Evolutionary conservation across 2,888 invertebrate genomes (phyloP), one percentile per base, ranked within the genome.

Genomic region (Tethea ocularis): DNA sequence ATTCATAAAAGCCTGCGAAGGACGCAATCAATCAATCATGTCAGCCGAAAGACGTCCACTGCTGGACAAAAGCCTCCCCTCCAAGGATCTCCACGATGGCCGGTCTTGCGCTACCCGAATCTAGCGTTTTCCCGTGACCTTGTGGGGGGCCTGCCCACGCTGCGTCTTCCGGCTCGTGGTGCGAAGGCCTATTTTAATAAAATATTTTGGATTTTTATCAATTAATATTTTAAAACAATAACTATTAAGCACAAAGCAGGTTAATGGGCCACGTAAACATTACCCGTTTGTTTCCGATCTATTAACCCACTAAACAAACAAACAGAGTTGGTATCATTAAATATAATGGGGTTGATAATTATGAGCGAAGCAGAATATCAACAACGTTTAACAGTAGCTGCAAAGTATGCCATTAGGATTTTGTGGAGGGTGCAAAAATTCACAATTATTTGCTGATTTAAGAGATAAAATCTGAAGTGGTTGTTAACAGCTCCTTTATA

Each of bases 221-320:
- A 56, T 56, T 24, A 41, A 41, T 24, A 51, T 26, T 51, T 41
- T 46, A 56, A n/a, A 24, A 56, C 29, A 3, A 3, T 33, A 33
- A 51, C 33, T 26, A 51, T 55, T 54, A 58, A 57, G 36, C 38
- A 52, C 57, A 36, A 38, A 55, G 41, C 46, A 23, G 51, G 59
- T 51, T 61, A 64, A 64, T 61, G 58, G 57, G 54, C 24, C 60
- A 61, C 56, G 56, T 60, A 41, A 56, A 61, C 67, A 74, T 77
- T 72, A 72, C 64, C 66, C 60, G 20, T 20, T 41, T 7, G 64
- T 68, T 79, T 77, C 78, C 80, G 77, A 79, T 77, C 78, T 78
- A 78, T 78, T 78, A 77, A 77, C 76, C 73, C 64, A 73, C 69
- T 69, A 68, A 70, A 68, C 68, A 67, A 68, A 70, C 68, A 71